Conservation (phyloP, 2,888 invertebrate species). For the Eustalomyia histrio region DNA sequence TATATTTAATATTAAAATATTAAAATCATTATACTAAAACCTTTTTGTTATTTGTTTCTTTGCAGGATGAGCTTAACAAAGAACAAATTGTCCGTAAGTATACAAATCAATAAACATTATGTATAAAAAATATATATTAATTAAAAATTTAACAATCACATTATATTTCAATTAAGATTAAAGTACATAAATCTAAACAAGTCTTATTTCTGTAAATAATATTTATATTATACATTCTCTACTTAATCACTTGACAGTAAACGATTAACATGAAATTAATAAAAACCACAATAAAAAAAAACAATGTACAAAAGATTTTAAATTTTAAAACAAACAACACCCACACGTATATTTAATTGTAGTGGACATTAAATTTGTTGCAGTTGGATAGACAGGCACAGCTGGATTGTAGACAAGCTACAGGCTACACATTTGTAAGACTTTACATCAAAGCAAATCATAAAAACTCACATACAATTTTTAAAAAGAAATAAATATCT, state of each 20-base stretch:
- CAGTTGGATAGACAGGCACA: slow-evolving; percentile 57
- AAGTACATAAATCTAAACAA: slow-evolving; percentile 1
- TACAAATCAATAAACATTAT: not conserved
- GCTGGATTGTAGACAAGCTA: slow-evolving; percentile 56
- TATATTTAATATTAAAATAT: no score
- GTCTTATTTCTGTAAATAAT: slow-evolving; percentile 20
- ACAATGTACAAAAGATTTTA: slow-evolving; percentile 20
- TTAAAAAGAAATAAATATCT: slow-evolving; percentile 25
- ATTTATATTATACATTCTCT: slow-evolving; percentile 33
- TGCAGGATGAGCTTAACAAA: slow-evolving; percentile 87
- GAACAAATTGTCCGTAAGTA: slow-evolving; percentile 89
- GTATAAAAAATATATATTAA: not conserved
- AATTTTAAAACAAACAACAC: slow-evolving; percentile 42
- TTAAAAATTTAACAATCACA: slow-evolving; percentile 6
- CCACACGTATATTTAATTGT: slow-evolving; percentile 53
- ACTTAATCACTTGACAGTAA: slow-evolving; percentile 57
- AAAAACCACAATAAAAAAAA: slow-evolving; percentile 17
- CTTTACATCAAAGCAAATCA: slow-evolving; percentile 4
- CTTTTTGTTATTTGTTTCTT: slow-evolving; percentile 71
- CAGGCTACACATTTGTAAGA: slow-evolving; percentile 7
- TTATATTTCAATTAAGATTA: slow-evolving; percentile 37
- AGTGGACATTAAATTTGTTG: slow-evolving; percentile 38
- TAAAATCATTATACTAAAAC: slow-evolving; percentile 5
- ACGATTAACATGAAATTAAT: slow-evolving; percentile 44
- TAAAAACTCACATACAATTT: slow-evolving; percentile 20